phyloP scores from a whole-genome alignment of 2,113 vertebrate species.

The Seriola rivoliana region DNA sequence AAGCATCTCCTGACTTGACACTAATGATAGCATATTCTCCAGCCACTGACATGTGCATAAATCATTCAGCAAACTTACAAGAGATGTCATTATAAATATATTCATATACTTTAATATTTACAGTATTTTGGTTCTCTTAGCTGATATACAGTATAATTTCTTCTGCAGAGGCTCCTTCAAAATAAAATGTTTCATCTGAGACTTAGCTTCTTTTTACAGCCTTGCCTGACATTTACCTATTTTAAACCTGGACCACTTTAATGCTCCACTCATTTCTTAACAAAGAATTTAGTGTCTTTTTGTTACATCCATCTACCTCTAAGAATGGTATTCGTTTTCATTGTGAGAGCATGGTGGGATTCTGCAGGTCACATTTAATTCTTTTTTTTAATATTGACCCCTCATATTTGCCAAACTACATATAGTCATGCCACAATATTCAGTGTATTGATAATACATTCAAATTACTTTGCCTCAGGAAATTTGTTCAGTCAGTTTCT shows the following conservation, averaged over 20 bases:
- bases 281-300: slow-evolving; percentile 10
- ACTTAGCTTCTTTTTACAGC: slow-evolving; percentile 10
- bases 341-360: slow-evolving; percentile 14
- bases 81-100: slow-evolving; percentile 83
- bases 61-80: slow-evolving; percentile 71
- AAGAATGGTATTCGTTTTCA: slow-evolving; percentile 17
- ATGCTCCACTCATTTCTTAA: slow-evolving; percentile 21
- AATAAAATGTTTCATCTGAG: slow-evolving; percentile 27
- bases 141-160: slow-evolving; percentile 75
- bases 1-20: slow-evolving; percentile 59
- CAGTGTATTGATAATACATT: slow-evolving; percentile 83
- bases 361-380: slow-evolving; percentile 34
- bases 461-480: slow-evolving; percentile 64
- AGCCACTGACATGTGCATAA: slow-evolving; percentile 61
- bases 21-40: slow-evolving; percentile 52
- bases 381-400: not conserved
- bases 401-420: slow-evolving; percentile 30
- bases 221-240: slow-evolving; percentile 31
- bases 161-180: slow-evolving; percentile 49
- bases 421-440: slow-evolving; percentile 44
- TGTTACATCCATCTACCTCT: not conserved
- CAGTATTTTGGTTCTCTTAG: slow-evolving; percentile 85
- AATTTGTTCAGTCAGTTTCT: slow-evolving; percentile 54
- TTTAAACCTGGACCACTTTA: slow-evolving; percentile 50
- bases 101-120: slow-evolving; percentile 81